Percentiles rank a stretch among this genome's conserved stretches.
Evolutionary conservation across 2,797 vertebrate species (phyloP).

Genomic region (Amniataba percoides): DNA sequence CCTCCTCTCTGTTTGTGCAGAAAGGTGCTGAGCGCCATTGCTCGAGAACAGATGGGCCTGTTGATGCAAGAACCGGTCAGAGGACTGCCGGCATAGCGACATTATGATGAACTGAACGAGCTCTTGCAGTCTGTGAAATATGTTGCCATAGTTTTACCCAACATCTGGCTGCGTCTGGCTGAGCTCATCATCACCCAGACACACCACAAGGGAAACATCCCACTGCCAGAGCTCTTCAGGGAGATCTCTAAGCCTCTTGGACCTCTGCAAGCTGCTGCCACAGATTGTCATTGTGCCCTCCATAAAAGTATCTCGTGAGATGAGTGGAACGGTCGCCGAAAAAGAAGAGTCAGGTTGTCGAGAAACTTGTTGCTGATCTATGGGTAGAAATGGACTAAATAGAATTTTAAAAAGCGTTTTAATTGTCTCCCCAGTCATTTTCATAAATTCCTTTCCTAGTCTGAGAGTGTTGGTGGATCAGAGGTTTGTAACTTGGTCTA

Average conservation of each 20-base stretch:
- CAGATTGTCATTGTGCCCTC: neutral
- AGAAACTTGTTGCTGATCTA: neutral
- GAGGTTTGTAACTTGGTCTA: too few species aligned
- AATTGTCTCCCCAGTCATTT: neutral
- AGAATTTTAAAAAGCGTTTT: too few species aligned
- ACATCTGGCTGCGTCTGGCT: constrained; percentile 32
- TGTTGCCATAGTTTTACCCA: constrained; percentile 2
- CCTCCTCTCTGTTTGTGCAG: neutral
- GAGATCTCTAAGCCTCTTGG: neutral
- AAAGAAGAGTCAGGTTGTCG: neutral
- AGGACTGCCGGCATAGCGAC: neutral
- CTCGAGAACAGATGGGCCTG: constrained; percentile 14
- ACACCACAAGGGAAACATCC: constrained; percentile 3
- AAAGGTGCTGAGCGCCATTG: neutral
- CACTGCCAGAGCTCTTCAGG: neutral
- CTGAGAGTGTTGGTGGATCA: neutral
- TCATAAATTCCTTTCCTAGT: neutral
- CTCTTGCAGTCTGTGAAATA: constrained; percentile 5
- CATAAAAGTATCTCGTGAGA: neutral
- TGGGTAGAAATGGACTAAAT: neutral
- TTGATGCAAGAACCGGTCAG: constrained; percentile 20
- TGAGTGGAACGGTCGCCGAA: neutral
- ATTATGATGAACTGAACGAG: neutral
- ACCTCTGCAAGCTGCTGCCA: neutral
- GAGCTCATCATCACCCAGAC: constrained; percentile 19